Base-by-base conservation (phyloP, 2,113 vertebrate species). In the Dunckerocampus dactyliophorus region DNA sequence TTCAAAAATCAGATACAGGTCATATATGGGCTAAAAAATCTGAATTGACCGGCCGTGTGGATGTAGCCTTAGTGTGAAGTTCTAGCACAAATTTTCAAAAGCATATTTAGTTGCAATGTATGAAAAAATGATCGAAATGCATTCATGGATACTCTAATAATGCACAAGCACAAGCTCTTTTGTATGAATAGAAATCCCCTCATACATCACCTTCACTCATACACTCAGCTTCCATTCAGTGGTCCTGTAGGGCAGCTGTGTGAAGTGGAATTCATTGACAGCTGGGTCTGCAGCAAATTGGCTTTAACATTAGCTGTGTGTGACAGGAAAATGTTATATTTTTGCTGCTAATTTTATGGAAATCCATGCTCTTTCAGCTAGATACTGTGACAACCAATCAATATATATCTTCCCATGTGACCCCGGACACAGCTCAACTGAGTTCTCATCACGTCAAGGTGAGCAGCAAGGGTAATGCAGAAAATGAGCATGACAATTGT, bases 381-480 rank as follows among this genome's bases (percentile, higher is more conserved):
- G 79, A 76, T 63, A 47, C 57, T 53, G 47, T 67, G 59, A 80
- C 67, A 64, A 59, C 21, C 47, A 65, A 46, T 81, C 62, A 48
- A 69, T 75, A 75, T 75, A 71, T 58, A 37, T 42, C 43, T 50
- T 16, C 42, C 54, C 60, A 15, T 3, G 51, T 59, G 63, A 65
- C 66, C 47, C 21, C 3, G 48, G 54, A 70, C 59, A 51, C 50
- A 71, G 72, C 71, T 68, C 59, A 60, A 71, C 71, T 58, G 56
- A 60, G 79, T 63, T 79, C 6, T 59, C 59, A 28, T 57, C 69
- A 39, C 31, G 28, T 77, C 74, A 82, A 86, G 78, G 82, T 83
- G 78, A 81, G 63, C 65, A 43, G 54, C 51, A 48, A 69, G 62
- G 69, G 68, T 24, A 17, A 63, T 54, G 62, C 52, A n/a, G 62